Base-by-base conservation (phyloP, 2,113 vertebrate species). In the Bubo scandiacus region DNA sequence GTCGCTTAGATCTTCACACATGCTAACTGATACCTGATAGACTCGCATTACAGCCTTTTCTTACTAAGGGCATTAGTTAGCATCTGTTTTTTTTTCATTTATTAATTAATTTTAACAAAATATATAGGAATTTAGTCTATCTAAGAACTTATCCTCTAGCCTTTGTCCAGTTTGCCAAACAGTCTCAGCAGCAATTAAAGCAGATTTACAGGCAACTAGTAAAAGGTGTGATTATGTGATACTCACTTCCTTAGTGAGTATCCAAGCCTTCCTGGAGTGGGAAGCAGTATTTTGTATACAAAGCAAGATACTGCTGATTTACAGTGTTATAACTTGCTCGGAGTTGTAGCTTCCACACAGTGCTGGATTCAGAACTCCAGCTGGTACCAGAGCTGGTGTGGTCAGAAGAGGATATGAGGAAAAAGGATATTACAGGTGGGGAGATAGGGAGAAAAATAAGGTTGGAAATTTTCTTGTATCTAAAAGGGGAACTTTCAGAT, bases 191-290 rank as follows among this genome's bases (percentile, higher is more conserved):
- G 85, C 43, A 87, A 78, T 67, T 90, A 72, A 79, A 75, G 47
- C 52, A 93, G 88, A 75, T 85, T 92, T 92, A 79, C 20, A 68
- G 74, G 38, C 88, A 63, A 34, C 42, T 47, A 59, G 15, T 96
- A 72, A 87, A 79, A 85, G 65, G 47, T 90, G 66, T 89, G 78
- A 81, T 91, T 91, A 62, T 74, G 34, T 87, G 85, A 81, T 94
- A 75, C 43, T 57, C 49, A 11, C 43, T 94, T 95, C 51, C 51
- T 96, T 85, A 75, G 81, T 45, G 43, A 45, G 43, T 78, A 89
- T 61, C 75, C 54, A 38, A 65, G 58, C 62, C 17, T 87, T 94
- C 61, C 57, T 87, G 81, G 81, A 59, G 73, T 59, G 81, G 61
- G 65, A 78, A 85, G 65, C 51, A 43, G 25, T 55, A 18, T 52